Conservation (phyloP, 2,888 invertebrate genomes). For the Sminthurides aquaticus region DNA sequence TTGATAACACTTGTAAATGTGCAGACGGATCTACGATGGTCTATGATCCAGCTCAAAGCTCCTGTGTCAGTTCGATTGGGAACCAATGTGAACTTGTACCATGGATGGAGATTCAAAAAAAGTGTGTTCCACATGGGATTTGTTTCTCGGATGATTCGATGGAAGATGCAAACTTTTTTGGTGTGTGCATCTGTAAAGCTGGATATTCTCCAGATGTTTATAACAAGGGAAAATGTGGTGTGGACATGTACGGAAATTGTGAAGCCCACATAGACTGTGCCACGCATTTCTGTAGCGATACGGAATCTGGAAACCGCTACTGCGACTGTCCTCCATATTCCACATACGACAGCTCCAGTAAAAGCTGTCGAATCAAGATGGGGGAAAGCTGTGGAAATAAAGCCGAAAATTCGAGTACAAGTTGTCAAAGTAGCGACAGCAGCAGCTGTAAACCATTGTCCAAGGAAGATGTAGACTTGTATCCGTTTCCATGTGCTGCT, state of each 20-base stretch:
- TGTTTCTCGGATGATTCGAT: constrained; percentile 20
- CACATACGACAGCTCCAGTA: not conserved
- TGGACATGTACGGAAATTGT: constrained; percentile 26
- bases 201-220: constrained; percentile 30
- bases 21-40: not conserved
- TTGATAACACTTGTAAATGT: not conserved
- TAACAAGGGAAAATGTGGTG: constrained; percentile 28
- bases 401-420: not conserved
- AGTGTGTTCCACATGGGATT: constrained; percentile 26
- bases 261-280: constrained; percentile 14
- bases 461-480: not conserved
- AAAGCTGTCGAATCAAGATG: constrained; percentile 5
- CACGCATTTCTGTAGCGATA: not conserved
- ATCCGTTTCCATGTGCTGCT: not conserved
- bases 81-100: constrained; percentile 10
- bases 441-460: not conserved
- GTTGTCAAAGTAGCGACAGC: not conserved
- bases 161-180: constrained; percentile 14
- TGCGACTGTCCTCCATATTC: not conserved
- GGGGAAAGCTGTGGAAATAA: not conserved
- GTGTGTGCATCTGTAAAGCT: constrained; percentile 27
- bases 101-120: constrained; percentile 2
- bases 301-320: not conserved
- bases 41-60: not conserved
- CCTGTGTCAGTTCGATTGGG: constrained; percentile 7